A percentile compares a stretch with the other conserved stretches of the same genome.
These are phyloP conservation scores for Parauchenoglanis punctatus DNA, from an alignment of 2,797 vertebrate genomes.

Conservation along the genomic window DNA sequence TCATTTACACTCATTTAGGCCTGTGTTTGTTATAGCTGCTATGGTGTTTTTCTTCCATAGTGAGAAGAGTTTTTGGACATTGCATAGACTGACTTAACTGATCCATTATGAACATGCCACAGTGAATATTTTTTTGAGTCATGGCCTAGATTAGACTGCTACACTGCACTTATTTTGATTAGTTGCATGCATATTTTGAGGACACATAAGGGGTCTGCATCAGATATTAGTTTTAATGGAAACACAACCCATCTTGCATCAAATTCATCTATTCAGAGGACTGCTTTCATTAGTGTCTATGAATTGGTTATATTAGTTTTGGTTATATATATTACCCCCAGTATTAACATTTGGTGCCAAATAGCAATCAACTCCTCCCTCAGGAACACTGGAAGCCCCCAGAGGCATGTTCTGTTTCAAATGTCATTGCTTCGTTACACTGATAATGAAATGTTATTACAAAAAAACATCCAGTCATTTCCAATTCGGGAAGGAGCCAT, in stretches of 20 bases:
- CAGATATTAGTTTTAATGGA: background rate
- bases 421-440: constrained; percentile 42
- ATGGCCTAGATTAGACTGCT: background rate
- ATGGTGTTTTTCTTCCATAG: background rate
- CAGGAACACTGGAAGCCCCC: constrained; percentile 13
- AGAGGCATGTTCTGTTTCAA: constrained; percentile 38
- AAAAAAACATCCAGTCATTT: constrained; percentile 65
- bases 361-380: constrained; percentile 19
- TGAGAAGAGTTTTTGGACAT: background rate
- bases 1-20: background rate
- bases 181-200: background rate
- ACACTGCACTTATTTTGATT: background rate
- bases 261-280: background rate
- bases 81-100: background rate
- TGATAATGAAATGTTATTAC: constrained; percentile 45
- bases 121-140: background rate
- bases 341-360: constrained; percentile 29
- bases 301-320: background rate
- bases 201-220: background rate
- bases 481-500: constrained; percentile 38
- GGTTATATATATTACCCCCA: background rate
- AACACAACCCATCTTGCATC: background rate
- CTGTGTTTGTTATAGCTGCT: background rate
- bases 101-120: background rate
- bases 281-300: background rate